Percentiles rank a stretch among this genome's conserved stretches.
phyloP scores from a whole-genome alignment of 2,113 vertebrate species.

The Bettongia penicillata region DNA sequence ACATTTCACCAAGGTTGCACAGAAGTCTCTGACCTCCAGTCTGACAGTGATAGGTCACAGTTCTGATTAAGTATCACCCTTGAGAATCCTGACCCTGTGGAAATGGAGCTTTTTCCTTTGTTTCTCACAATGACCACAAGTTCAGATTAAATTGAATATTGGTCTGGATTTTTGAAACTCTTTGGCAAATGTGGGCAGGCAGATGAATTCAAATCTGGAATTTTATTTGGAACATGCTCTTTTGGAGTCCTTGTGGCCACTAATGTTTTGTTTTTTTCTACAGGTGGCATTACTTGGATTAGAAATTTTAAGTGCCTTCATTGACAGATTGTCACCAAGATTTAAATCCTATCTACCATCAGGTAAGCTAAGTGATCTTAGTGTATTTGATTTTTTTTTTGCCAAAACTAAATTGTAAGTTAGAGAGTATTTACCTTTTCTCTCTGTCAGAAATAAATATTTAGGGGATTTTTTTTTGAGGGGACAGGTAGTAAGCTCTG shows the following conservation, averaged over 20 bases:
- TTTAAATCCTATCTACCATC: slow-evolving; percentile 93
- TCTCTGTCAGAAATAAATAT: background rate
- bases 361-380: slow-evolving; percentile 85
- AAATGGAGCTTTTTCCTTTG: background rate
- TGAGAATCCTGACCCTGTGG: too few species aligned
- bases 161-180: background rate
- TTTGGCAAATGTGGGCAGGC: background rate
- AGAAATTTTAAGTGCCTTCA: slow-evolving; percentile 93
- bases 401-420: slow-evolving; percentile 19
- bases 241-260: slow-evolving; percentile 47
- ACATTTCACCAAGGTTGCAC: too few species aligned
- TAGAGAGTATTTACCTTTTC: background rate
- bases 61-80: too few species aligned
- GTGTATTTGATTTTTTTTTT: background rate
- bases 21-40: too few species aligned
- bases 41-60: too few species aligned
- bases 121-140: background rate
- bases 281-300: slow-evolving; percentile 94
- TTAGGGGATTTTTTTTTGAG: background rate
- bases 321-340: slow-evolving; percentile 90
- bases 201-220: background rate
- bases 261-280: slow-evolving; percentile 66
- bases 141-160: background rate
- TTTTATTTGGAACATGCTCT: background rate
- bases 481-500: too few species aligned